A percentile compares a stretch with the other conserved stretches of the same genome.
These are phyloP conservation scores for Idaea straminata DNA, from an alignment of 2,888 invertebrate genomes.

Conservation along the genomic window DNA sequence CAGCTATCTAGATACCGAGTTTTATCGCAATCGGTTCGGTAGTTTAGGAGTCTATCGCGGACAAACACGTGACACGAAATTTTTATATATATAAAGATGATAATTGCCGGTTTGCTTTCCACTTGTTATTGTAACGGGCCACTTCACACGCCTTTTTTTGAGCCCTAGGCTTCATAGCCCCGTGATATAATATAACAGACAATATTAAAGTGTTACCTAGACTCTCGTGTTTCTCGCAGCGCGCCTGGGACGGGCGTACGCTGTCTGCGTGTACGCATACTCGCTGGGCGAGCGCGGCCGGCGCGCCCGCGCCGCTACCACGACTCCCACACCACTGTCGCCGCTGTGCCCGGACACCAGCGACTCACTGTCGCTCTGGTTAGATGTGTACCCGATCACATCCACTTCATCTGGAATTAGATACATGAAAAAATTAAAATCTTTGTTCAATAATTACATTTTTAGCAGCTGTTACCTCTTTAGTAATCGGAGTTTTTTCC, in stretches of 20 bases:
- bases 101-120: too few relatives aligned
- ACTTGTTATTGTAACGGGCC: background rate
- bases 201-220: slow-evolving; percentile 46
- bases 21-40: too few relatives aligned
- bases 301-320: slow-evolving; percentile 68
- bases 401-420: slow-evolving; percentile 88
- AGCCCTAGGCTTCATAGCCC: too few relatives aligned
- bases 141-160: background rate
- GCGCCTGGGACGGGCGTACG: slow-evolving; percentile 34
- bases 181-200: background rate
- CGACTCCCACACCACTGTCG: slow-evolving; percentile 81
- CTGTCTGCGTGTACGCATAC: slow-evolving; percentile 54
- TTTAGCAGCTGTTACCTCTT: too few relatives aligned
- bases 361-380: slow-evolving; percentile 91
- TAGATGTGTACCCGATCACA: slow-evolving; percentile 91
- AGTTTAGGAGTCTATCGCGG: too few relatives aligned
- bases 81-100: too few relatives aligned
- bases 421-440: background rate
- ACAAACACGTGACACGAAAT: too few relatives aligned
- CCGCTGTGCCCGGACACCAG: slow-evolving; percentile 87
- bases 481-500: too few relatives aligned
- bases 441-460: too few relatives aligned
- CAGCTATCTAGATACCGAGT: too few relatives aligned
- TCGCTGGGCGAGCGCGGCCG: slow-evolving; percentile 35
- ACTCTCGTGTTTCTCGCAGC: slow-evolving; percentile 51